Conservation (phyloP, 2,113 vertebrate genomes). For the Aldabrachelys gigantea region DNA sequence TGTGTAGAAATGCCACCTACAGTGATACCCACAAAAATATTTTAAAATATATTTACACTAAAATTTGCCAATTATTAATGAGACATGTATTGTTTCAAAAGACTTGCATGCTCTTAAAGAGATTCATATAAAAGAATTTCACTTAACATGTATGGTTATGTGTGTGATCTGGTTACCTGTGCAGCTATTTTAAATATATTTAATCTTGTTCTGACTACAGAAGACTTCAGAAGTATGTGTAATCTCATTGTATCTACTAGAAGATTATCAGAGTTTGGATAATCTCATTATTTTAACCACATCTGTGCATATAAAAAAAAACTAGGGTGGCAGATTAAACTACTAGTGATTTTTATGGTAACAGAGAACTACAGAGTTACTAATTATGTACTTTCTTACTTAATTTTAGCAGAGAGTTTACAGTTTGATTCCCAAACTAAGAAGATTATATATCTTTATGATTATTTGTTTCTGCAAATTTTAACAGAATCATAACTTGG, state of each 20-base stretch:
- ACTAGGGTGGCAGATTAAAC: neutral
- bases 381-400: neutral
- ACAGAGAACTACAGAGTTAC: neutral
- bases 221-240: conserved; percentile 29
- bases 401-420: neutral
- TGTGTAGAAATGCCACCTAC: neutral
- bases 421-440: neutral
- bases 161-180: neutral
- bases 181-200: neutral
- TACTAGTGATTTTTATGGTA: neutral
- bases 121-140: neutral
- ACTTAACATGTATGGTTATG: neutral
- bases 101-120: neutral
- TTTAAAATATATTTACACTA: neutral
- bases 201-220: accelerated
- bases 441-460: neutral
- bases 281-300: conserved; percentile 19
- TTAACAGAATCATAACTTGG: neutral
- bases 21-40: neutral
- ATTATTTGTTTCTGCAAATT: neutral
- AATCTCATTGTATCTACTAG: neutral
- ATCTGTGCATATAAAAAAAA: neutral
- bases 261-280: neutral
- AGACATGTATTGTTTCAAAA: neutral
- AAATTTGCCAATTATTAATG: neutral